Evolutionary conservation across 2,797 vertebrate species (phyloP), one percentile per base, ranked within the genome.

Genomic region (Eurystomus glaucurus): DNA sequence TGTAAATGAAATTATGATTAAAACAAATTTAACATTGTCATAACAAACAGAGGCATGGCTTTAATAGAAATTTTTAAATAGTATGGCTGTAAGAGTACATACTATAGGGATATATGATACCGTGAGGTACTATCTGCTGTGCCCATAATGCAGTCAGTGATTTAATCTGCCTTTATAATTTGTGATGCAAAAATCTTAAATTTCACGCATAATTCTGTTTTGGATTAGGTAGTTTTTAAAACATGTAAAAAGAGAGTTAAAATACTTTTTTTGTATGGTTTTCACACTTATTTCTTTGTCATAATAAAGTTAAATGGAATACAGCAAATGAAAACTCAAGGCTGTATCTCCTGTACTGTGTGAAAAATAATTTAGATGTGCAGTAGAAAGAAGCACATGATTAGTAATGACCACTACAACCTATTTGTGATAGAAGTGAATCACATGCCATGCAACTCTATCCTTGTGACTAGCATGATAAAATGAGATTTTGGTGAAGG

Each of bases 1-100:
- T 84, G 31, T 83, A 74, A 94, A 94, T 87, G 18, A 25, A 94
- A 93, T 88, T 19, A 25, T 35, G 26, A 74, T 81, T 88, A 31
- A 83, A 64, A 31, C 14, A 80, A 60, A 68, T 86, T 66, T 65
- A 57, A 33, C 12, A 29, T 86, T 62, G 25, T 54, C 21, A 16
- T 79, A 71, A 72, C 39, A 89, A 87, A 57, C 5, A 26, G 19
- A 8, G 9, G 10, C 12, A 65, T 87, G 20, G 28, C 37, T 97
- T 94, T 87, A 76, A 82, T 61, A 66, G 2, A 23, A 88, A 79
- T 60, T 11, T 64, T 52, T 45, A 54, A 57, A 72, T 60, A 14
- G 64, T 86, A 46, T 14, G 3, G 8, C 29, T 78, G 80, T 66
- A 74, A 41, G 29, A 16, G 11, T 61, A 69, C 41, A 41, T 41